A percentile compares a stretch with the other conserved stretches of the same genome.
Evolutionary conservation across 2,113 vertebrate genomes (phyloP).

Genomic region (Ctenomys sociabilis): DNA sequence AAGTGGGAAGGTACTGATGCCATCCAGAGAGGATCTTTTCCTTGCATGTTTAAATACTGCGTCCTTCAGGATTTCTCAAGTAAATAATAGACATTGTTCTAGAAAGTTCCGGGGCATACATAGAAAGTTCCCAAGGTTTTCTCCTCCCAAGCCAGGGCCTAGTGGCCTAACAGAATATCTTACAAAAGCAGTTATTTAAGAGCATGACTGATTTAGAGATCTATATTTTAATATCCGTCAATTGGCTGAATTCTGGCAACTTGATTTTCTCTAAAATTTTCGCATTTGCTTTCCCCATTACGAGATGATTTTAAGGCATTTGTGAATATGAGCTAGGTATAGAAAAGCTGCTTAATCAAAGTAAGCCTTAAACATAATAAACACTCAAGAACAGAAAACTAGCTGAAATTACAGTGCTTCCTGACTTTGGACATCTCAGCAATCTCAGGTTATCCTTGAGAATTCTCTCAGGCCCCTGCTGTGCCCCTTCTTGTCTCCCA

Average conservation of each 20-base stretch:
- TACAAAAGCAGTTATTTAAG: not conserved
- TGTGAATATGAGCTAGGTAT: not conserved
- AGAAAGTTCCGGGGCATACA: constrained; percentile 19
- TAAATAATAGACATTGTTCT: not conserved
- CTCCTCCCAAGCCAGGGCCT: not conserved
- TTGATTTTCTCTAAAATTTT: not conserved
- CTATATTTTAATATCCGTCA: not conserved
- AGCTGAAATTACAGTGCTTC: not conserved
- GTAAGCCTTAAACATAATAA: not conserved
- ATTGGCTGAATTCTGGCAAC: not conserved
- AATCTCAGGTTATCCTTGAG: not conserved
- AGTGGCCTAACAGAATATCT: not conserved
- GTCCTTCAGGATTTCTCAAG: not conserved
- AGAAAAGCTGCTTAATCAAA: not conserved
- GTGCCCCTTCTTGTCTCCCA: not conserved
- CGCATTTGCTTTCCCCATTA: not conserved
- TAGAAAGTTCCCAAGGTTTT: not conserved
- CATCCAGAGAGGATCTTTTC: not conserved
- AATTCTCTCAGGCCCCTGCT: not conserved
- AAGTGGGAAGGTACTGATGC: not conserved
- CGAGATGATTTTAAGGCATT: not conserved
- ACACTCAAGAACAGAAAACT: not conserved
- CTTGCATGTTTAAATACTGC: constrained; percentile 18
- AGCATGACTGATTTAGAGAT: not conserved
- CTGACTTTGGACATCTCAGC: not conserved